Evolutionary conservation across 2,113 vertebrate genomes (phyloP).

Genomic region (Rhizomys pruinosus): DNA sequence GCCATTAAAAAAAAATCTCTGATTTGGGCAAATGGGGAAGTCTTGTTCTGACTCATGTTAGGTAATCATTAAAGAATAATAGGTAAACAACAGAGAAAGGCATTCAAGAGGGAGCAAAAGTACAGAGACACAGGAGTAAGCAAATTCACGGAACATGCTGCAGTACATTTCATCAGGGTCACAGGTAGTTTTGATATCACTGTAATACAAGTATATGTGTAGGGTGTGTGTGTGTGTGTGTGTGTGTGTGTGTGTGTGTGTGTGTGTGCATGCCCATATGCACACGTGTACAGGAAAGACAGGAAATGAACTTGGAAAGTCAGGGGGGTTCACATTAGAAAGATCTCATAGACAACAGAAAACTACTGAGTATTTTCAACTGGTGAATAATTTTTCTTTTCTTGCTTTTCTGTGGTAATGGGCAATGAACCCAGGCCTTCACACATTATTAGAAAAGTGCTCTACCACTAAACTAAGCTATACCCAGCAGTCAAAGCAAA

Average conservation of each 20-base stretch:
- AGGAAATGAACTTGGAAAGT: neutral
- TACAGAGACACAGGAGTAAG: neutral
- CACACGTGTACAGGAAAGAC: neutral
- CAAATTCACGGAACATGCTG: constrained; percentile 27
- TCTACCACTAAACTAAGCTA: neutral
- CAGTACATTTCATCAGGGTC: neutral
- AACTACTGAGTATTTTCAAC: neutral
- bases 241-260: neutral
- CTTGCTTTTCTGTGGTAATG: neutral
- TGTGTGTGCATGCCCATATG: neutral
- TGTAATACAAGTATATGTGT: neutral
- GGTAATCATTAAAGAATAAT: neutral
- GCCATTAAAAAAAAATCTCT: neutral
- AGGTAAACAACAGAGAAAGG: neutral
- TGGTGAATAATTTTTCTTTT: neutral
- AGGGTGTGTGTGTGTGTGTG: too few species aligned
- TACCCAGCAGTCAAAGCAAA: neutral
- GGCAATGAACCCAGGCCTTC: too few species aligned
- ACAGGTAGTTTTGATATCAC: neutral
- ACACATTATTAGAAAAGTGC: neutral
- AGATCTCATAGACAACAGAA: neutral
- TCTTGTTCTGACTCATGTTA: constrained; percentile 20
- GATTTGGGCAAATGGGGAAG: neutral
- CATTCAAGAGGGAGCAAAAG: neutral
- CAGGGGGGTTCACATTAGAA: neutral